These are phyloP conservation scores for Drosophila mauritiana DNA, from an alignment of 1,140 invertebrate genomes.

Conservation along the genomic window DNA sequence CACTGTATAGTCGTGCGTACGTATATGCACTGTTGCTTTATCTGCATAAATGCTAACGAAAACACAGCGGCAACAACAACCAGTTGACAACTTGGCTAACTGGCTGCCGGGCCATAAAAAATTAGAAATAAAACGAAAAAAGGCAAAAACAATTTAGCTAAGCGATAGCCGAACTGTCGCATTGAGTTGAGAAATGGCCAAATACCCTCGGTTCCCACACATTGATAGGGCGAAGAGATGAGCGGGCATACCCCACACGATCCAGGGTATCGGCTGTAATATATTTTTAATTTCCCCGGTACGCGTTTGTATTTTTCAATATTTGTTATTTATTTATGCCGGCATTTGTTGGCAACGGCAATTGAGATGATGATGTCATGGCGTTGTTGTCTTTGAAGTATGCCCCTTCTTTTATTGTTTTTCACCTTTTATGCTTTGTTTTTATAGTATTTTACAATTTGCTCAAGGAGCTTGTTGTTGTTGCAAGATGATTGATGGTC, in stretches of 20 bases:
- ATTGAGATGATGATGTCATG: constrained; percentile 71
- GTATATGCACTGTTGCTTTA: constrained; percentile 38
- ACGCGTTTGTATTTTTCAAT: constrained; percentile 58
- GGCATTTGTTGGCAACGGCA: constrained; percentile 18
- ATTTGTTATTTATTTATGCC: constrained; percentile 59
- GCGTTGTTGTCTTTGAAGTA: constrained; percentile 18
- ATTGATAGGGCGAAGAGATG: too few relatives aligned
- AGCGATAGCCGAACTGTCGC: background rate
- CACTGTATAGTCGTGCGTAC: background rate
- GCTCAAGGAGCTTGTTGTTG: constrained; percentile 21
- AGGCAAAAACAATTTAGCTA: constrained; percentile 16
- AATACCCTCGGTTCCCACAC: background rate
- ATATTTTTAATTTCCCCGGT: constrained; percentile 57
- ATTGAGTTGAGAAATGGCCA: background rate
- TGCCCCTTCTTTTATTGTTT: constrained; percentile 13
- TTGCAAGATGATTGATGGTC: constrained; percentile 52
- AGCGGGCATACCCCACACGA: background rate
- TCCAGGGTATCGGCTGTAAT: constrained; percentile 41
- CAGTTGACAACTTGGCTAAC: constrained; percentile 75
- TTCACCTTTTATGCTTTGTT: background rate
- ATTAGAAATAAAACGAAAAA: constrained; percentile 25
- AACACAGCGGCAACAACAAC: constrained; percentile 34
- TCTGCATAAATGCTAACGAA: constrained; percentile 58
- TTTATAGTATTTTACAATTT: constrained; percentile 27
- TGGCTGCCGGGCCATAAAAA: constrained; percentile 56